These are phyloP conservation scores for Battus philenor DNA, from an alignment of 1,140 invertebrate species.

Conservation along the genomic window DNA sequence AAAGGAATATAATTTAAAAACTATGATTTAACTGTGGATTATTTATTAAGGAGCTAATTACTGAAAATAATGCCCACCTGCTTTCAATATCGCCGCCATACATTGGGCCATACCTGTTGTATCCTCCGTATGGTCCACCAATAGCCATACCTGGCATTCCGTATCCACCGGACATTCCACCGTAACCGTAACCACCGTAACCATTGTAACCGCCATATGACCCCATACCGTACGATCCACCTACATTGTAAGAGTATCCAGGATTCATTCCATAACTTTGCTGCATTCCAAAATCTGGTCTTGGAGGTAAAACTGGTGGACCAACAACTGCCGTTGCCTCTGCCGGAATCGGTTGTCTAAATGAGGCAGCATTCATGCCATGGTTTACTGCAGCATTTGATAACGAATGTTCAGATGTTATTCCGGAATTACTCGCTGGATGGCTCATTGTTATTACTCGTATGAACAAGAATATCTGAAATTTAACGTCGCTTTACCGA, in stretches of 20 bases:
- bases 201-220: slow-evolving; percentile 36
- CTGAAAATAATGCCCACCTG: too few relatives aligned
- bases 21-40: too few relatives aligned
- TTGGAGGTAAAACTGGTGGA: slow-evolving; percentile 47
- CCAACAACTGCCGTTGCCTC: slow-evolving; percentile 29
- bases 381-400: slow-evolving; percentile 33
- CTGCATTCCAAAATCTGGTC: slow-evolving; percentile 40
- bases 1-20: too few relatives aligned
- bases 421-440: slow-evolving; percentile 39
- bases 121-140: slow-evolving; percentile 45
- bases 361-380: slow-evolving; percentile 30
- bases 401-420: slow-evolving; percentile 43
- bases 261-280: slow-evolving; percentile 39
- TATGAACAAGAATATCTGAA: slow-evolving; percentile 4
- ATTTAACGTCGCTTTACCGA: too few relatives aligned
- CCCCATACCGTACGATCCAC: slow-evolving; percentile 29
- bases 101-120: slow-evolving; percentile 69
- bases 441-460: slow-evolving; percentile 46
- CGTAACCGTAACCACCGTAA: slow-evolving; percentile 35
- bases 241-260: slow-evolving; percentile 39
- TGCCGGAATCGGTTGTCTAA: slow-evolving; percentile 42
- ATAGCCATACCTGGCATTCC: slow-evolving; percentile 40
- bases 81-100: slow-evolving; percentile 78
- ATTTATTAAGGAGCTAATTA: too few relatives aligned
- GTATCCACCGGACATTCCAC: slow-evolving; percentile 49